Percentiles rank a stretch among this genome's conserved stretches.
phyloP scores from a whole-genome alignment of 2,113 vertebrate species.

The Holacanthus passer region DNA sequence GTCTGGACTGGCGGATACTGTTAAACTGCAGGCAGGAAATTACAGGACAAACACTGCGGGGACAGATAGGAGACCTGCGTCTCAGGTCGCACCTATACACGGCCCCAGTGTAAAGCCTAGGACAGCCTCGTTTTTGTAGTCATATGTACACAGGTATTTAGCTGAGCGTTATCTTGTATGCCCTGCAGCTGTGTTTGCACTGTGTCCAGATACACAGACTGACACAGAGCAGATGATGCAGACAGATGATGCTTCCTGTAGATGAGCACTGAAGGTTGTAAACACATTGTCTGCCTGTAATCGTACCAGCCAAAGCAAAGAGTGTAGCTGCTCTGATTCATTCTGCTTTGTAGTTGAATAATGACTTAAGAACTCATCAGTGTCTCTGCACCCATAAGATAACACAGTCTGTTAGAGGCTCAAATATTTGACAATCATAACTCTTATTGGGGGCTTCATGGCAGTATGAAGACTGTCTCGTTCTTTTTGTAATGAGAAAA shows the following conservation, averaged over 20 bases:
- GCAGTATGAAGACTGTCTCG: background rate
- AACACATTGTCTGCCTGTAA: conserved; percentile 52
- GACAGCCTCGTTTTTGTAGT: background rate
- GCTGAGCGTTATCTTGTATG: conserved; percentile 55
- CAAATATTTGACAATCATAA: conserved; percentile 18
- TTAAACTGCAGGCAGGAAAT: conserved; percentile 2
- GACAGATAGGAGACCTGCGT: conserved; percentile 50
- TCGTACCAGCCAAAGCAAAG: conserved; percentile 21
- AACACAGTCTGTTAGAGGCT: background rate
- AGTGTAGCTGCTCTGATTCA: background rate
- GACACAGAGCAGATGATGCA: conserved; percentile 14
- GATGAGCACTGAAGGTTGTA: conserved; percentile 10
- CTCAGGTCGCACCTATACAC: background rate
- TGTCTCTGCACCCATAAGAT: background rate
- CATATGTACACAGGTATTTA: conserved; percentile 24
- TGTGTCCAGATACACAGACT: conserved; percentile 18
- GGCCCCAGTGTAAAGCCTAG: background rate
- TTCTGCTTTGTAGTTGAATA: background rate
- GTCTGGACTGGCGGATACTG: background rate
- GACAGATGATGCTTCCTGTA: background rate
- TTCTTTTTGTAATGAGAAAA: background rate
- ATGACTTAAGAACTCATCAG: background rate
- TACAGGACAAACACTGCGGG: conserved; percentile 51
- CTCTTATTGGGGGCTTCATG: background rate
- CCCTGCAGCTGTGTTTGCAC: conserved; percentile 71